These are phyloP conservation scores for Didymodactylos carnosus DNA, from an alignment of 2,888 invertebrate genomes.

Conservation along the genomic window DNA sequence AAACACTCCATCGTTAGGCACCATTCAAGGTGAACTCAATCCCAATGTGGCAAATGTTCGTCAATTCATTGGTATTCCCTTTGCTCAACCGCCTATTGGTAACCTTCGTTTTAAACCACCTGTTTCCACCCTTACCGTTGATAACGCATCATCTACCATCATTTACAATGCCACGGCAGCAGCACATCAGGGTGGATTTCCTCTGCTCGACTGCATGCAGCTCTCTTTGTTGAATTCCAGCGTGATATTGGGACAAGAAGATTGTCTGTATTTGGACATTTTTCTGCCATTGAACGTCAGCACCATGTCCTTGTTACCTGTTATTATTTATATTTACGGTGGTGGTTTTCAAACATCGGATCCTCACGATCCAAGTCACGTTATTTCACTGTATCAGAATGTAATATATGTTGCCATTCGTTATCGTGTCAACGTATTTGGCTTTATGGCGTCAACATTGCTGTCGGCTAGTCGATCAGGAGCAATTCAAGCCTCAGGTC, in stretches of 20 bases:
- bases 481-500: not conserved
- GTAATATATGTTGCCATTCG: not conserved
- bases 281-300: constrained; percentile 38
- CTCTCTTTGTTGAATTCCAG: not conserved
- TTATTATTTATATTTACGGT: constrained; percentile 37
- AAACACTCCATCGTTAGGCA: not conserved
- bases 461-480: not conserved
- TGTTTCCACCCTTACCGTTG: not conserved
- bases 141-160: not conserved
- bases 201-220: not conserved
- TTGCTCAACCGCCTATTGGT: not conserved
- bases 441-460: not conserved
- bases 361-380: not conserved
- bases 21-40: not conserved
- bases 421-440: not conserved
- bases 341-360: constrained; percentile 30
- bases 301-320: constrained; percentile 22
- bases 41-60: not conserved
- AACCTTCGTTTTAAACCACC: not conserved
- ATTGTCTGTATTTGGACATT: constrained; percentile 58
- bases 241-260: constrained; percentile 38
- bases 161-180: not conserved
- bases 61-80: not conserved
- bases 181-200: not conserved
- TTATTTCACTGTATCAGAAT: not conserved